These are phyloP conservation scores for Diglossa brunneiventris DNA, from an alignment of 2,113 vertebrate species.

Conservation along the genomic window DNA sequence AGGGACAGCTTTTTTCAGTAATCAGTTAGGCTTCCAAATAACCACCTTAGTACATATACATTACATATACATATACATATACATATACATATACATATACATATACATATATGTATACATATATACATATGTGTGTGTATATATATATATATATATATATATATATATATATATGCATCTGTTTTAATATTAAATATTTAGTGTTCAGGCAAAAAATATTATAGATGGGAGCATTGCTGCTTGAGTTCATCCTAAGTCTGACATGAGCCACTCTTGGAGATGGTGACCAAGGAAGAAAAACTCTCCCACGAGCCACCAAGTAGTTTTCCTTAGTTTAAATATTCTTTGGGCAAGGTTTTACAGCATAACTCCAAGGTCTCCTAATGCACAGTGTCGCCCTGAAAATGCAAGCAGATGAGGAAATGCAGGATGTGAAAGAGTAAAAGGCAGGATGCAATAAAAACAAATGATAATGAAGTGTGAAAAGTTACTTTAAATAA, in stretches of 20 bases:
- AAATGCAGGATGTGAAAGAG: conserved; percentile 2
- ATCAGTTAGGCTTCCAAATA: not conserved
- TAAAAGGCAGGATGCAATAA: conserved; percentile 33
- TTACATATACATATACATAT: too few relatives aligned
- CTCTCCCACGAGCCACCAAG: fast-evolving
- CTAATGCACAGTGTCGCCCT: not conserved
- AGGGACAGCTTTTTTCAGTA: not conserved
- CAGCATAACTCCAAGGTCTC: not conserved
- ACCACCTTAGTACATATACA: not conserved
- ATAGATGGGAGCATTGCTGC: not conserved
- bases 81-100: fast-evolving
- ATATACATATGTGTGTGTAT: too few relatives aligned
- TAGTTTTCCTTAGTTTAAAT: not conserved
- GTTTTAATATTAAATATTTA: not conserved
- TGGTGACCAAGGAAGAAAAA: not conserved
- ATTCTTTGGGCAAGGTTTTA: not conserved
- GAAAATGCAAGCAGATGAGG: not conserved
- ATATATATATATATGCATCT: not conserved
- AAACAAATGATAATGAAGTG: conserved; percentile 8
- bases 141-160: too few relatives aligned
- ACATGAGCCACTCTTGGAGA: not conserved
- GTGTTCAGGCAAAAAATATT: not conserved
- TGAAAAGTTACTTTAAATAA: conserved; percentile 28
- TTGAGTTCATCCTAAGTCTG: not conserved
- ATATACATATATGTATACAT: too few relatives aligned